These are phyloP conservation scores for Eretmochelys imbricata DNA, from an alignment of 2,113 vertebrate genomes.

Conservation along the genomic window DNA sequence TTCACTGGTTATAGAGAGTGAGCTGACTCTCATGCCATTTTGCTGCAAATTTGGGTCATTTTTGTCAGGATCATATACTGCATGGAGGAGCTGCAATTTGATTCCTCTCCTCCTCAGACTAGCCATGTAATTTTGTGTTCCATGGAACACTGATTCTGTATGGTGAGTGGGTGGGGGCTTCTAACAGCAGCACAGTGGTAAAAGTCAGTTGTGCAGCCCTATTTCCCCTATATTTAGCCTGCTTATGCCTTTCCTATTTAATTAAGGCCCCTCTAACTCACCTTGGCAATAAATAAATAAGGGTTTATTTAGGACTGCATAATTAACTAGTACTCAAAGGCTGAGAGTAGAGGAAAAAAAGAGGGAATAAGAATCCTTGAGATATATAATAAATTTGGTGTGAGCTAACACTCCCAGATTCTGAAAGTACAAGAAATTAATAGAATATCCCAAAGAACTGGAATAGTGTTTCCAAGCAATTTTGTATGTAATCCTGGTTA, in stretches of 20 bases:
- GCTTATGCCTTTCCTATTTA: background rate
- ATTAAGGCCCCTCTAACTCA: background rate
- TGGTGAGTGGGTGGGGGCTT: background rate
- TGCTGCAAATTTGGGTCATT: background rate
- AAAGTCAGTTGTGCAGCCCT: background rate
- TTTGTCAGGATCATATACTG: background rate
- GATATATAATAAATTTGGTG: background rate
- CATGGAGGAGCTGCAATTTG: background rate
- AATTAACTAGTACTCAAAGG: background rate
- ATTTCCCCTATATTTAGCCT: background rate
- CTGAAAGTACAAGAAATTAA: background rate
- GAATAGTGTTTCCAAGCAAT: background rate
- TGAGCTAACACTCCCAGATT: background rate
- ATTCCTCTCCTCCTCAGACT: background rate
- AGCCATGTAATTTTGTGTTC: background rate
- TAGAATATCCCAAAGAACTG: background rate
- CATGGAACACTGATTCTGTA: background rate
- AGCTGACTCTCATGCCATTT: accelerated
- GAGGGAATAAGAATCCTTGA: background rate
- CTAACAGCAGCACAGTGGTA: background rate
- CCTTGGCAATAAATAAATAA: background rate
- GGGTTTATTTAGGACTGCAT: background rate
- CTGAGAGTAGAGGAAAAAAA: background rate
- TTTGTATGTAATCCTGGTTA: background rate
- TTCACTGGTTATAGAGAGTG: background rate